Conservation (phyloP, 2,797 vertebrate species). For the Danio tinwini region DNA sequence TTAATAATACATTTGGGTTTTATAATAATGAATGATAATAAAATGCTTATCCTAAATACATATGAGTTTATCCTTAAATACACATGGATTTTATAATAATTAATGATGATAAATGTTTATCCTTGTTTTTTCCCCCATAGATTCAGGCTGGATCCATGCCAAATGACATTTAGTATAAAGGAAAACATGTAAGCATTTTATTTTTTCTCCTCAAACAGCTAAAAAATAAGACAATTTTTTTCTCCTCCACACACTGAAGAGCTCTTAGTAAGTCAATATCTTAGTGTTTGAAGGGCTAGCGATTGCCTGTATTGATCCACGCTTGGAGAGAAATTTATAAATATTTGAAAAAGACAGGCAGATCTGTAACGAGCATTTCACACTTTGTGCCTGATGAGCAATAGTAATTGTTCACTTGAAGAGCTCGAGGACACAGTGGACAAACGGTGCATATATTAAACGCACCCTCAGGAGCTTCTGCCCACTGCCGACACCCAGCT, state of each 20-base stretch:
- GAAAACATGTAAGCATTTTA: neutral
- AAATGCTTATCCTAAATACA: no score
- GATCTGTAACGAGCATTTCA: neutral
- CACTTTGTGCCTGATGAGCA: slow-evolving; percentile 5
- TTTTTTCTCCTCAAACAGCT: neutral
- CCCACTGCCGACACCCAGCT: slow-evolving; percentile 42
- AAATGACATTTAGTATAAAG: neutral
- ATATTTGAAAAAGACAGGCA: slow-evolving; percentile 33
- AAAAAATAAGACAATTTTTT: neutral
- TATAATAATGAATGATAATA: no score
- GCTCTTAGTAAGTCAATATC: neutral
- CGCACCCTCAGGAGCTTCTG: slow-evolving; percentile 5
- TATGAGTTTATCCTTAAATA: no score
- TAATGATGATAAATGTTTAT: no score
- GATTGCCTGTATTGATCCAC: slow-evolving; percentile 28
- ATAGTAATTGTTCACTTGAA: slow-evolving; percentile 1
- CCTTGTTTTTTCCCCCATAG: no score
- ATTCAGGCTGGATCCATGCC: no score
- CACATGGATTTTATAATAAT: no score
- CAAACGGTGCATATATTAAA: slow-evolving; percentile 19
- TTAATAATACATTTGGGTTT: no score
- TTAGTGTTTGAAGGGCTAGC: slow-evolving; percentile 9
- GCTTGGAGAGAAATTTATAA: slow-evolving; percentile 23
- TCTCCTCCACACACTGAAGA: neutral
- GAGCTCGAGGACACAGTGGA: neutral